Percentiles rank a stretch among this genome's conserved stretches.
These are phyloP conservation scores for Echiichthys vipera DNA, from an alignment of 2,797 vertebrate species.

Conservation along the genomic window DNA sequence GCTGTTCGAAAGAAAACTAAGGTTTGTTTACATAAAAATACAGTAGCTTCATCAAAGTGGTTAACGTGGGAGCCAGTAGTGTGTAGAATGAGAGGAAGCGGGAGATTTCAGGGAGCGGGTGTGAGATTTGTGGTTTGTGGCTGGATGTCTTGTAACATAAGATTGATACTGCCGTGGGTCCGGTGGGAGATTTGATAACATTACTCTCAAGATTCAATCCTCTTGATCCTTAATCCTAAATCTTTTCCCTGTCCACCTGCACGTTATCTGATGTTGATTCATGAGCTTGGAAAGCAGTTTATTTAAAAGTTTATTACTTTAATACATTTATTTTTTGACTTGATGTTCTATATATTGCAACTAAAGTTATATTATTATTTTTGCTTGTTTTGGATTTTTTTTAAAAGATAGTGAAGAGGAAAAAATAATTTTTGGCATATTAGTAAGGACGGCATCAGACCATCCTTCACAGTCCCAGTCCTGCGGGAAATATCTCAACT, in stretches of 20 bases:
- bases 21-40: constrained; percentile 29
- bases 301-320: not conserved
- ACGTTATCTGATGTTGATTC: not conserved
- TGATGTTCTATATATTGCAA: not conserved
- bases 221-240: constrained; percentile 13
- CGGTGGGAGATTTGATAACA: constrained; percentile 16
- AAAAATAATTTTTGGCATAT: too few species aligned
- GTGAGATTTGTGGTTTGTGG: constrained; percentile 65
- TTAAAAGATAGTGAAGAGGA: too few species aligned
- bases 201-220: constrained; percentile 29
- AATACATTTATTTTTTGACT: not conserved
- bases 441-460: too few species aligned
- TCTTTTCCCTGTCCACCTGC: not conserved
- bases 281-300: not conserved
- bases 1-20: constrained; percentile 12
- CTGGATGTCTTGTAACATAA: constrained; percentile 44
- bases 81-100: constrained; percentile 44
- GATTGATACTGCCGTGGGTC: constrained; percentile 32
- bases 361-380: too few species aligned
- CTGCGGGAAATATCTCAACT: not conserved
- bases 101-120: constrained; percentile 47
- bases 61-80: constrained; percentile 24
- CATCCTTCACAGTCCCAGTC: not conserved
- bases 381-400: too few species aligned
- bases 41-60: not conserved